Evolutionary conservation across 2,888 invertebrate genomes (phyloP).

Genomic region (Chrysina gloriosa): DNA sequence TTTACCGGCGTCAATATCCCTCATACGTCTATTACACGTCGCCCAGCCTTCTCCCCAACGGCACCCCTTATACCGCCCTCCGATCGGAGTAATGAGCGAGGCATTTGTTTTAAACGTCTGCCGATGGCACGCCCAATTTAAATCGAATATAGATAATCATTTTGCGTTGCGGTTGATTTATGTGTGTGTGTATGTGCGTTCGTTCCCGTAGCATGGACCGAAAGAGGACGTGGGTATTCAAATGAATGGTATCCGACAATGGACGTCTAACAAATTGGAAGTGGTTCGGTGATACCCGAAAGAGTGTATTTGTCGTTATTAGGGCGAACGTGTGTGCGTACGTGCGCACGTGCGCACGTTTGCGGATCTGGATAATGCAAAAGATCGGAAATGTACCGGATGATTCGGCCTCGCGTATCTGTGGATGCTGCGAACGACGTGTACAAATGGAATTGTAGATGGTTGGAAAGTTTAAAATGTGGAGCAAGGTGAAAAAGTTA

Average conservation of each 20-base stretch:
- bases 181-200: background rate
- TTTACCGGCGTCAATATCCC: constrained; percentile 40
- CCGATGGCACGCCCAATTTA: constrained; percentile 40
- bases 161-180: constrained; percentile 33
- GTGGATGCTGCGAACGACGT: too few relatives aligned
- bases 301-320: background rate
- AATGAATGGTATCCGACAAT: constrained; percentile 6
- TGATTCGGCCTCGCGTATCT: too few relatives aligned
- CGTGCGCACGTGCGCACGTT: too few relatives aligned
- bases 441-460: too few relatives aligned
- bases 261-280: constrained; percentile 15
- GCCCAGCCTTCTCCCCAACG: background rate
- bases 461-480: too few relatives aligned
- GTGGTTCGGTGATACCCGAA: too few relatives aligned
- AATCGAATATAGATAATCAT: constrained; percentile 42
- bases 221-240: background rate
- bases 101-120: constrained; percentile 44
- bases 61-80: background rate
- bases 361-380: too few relatives aligned
- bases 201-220: background rate
- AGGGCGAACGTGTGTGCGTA: background rate
- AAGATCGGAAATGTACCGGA: too few relatives aligned
- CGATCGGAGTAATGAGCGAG: constrained; percentile 26
- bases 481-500: too few relatives aligned
- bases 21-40: constrained; percentile 28